These are phyloP conservation scores for Chionomys nivalis DNA, from an alignment of 2,113 vertebrate species.

Conservation along the genomic window DNA sequence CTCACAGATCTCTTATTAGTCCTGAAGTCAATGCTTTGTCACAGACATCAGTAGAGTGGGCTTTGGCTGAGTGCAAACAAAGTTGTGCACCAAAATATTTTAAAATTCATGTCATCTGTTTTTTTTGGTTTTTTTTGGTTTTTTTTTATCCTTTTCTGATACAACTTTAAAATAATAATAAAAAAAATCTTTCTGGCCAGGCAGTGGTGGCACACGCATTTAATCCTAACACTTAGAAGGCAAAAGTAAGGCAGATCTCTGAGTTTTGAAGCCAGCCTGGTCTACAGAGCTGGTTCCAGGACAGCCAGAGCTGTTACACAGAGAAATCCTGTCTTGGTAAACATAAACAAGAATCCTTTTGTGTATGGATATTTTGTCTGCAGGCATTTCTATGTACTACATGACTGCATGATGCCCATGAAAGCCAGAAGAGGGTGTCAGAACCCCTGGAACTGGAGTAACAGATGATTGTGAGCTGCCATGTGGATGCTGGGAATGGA, in stretches of 20 bases:
- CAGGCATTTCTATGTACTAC: not conserved
- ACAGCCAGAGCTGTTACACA: not conserved
- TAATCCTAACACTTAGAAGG: not conserved
- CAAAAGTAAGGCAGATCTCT: not conserved
- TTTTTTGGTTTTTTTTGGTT: no score
- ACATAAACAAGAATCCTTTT: not conserved
- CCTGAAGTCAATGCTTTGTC: conserved; percentile 27
- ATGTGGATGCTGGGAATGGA: not conserved
- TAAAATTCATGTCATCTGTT: not conserved
- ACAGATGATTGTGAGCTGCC: not conserved
- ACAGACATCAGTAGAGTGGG: not conserved
- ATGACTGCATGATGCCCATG: not conserved
- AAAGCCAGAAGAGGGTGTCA: not conserved
- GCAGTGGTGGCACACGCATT: not conserved
- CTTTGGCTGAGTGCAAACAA: not conserved
- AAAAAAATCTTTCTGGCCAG: not conserved
- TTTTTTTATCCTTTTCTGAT: conserved; percentile 12
- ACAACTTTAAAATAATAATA: not conserved
- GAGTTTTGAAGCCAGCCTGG: not conserved
- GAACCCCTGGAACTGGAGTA: not conserved
- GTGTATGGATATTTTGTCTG: not conserved
- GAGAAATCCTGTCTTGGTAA: not conserved
- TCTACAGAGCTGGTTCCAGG: not conserved
- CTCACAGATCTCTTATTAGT: conserved; percentile 42
- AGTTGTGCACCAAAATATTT: not conserved